phyloP scores from a whole-genome alignment of 2,797 vertebrate genomes.

The Notamacropus eugenii region DNA sequence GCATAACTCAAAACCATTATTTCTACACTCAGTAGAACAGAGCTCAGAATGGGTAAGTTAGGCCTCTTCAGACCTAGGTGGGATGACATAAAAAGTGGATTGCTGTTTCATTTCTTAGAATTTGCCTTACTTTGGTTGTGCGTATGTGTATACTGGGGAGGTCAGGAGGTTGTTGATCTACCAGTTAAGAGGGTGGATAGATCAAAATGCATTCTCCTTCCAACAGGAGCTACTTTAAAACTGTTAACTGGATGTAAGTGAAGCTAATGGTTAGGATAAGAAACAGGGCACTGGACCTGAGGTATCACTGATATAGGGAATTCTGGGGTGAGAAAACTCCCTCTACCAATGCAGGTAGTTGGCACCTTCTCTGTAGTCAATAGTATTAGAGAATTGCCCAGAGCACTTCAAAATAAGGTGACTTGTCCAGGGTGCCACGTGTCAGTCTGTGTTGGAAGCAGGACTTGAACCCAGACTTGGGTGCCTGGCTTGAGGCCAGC shows the following conservation, averaged over 20 bases:
- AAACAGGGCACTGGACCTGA: neutral
- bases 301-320: neutral
- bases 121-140: neutral
- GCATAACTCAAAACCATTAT: neutral
- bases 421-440: neutral
- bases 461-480: neutral
- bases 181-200: neutral
- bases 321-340: neutral
- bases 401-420: neutral
- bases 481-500: neutral
- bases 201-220: neutral
- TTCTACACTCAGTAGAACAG: neutral
- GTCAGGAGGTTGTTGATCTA: neutral
- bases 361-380: neutral
- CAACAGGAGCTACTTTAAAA: neutral
- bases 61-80: neutral
- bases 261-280: neutral
- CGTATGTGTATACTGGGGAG: neutral
- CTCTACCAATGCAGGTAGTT: neutral
- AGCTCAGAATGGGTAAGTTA: slow-evolving; percentile 17
- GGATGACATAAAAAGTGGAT: neutral
- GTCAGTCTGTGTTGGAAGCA: neutral
- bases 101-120: neutral
- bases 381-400: neutral
- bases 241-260: neutral